These are phyloP conservation scores for Acyrthosiphon pisum DNA, from an alignment of 1,140 invertebrate species.

Conservation along the genomic window DNA sequence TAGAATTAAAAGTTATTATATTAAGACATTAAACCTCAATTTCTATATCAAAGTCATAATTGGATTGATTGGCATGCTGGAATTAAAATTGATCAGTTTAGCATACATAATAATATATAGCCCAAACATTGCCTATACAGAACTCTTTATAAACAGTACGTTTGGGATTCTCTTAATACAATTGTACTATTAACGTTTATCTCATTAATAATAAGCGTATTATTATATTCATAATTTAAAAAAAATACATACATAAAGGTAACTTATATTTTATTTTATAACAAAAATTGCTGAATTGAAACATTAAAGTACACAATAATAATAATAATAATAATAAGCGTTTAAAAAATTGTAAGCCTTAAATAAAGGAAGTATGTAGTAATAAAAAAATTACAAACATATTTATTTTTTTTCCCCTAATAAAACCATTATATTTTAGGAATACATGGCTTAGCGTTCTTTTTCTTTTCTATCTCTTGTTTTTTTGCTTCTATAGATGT, in stretches of 20 bases:
- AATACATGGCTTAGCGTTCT: background rate
- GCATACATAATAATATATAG: no score
- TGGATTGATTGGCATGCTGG: no score
- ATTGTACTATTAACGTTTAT: background rate
- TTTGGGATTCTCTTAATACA: no score
- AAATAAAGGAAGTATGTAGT: background rate
- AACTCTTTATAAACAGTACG: background rate
- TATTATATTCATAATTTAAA: background rate
- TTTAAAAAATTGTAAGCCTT: background rate
- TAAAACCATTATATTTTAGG: background rate
- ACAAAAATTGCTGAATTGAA: background rate
- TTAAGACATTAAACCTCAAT: no score
- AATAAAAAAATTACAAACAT: background rate
- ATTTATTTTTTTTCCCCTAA: background rate
- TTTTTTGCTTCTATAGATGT: constrained; percentile 8
- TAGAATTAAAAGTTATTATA: no score
- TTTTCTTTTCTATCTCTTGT: constrained; percentile 19
- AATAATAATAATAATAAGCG: background rate
- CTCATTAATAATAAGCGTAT: background rate
- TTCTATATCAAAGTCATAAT: no score
- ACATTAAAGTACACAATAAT: background rate
- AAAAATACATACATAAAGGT: background rate
- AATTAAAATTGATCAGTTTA: no score
- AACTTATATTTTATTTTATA: background rate
- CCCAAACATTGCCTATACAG: background rate